These are phyloP conservation scores for Congeria kusceri DNA, from an alignment of 2,888 invertebrate genomes.

Conservation along the genomic window DNA sequence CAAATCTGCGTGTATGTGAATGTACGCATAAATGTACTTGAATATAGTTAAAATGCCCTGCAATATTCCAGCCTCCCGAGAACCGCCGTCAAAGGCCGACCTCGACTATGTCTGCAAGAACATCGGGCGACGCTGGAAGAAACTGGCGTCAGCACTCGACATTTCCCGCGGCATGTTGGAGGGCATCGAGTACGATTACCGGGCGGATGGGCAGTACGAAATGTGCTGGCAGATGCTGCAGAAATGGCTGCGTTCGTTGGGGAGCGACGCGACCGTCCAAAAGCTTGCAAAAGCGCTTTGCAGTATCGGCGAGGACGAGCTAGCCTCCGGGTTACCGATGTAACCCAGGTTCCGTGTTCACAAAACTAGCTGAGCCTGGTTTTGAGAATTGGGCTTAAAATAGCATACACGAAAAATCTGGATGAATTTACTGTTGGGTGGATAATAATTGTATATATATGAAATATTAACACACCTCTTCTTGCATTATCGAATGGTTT, in stretches of 20 bases:
- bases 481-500: too few species aligned
- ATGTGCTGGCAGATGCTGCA: conserved; percentile 54
- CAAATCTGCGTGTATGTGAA: too few species aligned
- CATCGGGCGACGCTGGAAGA: conserved; percentile 46
- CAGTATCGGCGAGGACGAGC: conserved; percentile 28
- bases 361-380: too few species aligned
- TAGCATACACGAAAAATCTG: too few species aligned
- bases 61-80: conserved; percentile 26
- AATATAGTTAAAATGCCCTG: too few species aligned
- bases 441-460: too few species aligned
- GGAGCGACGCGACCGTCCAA: conserved; percentile 22
- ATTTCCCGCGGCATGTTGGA: conserved; percentile 33
- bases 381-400: too few species aligned
- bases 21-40: too few species aligned
- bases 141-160: conserved; percentile 32
- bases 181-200: conserved; percentile 42
- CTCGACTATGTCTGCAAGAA: conserved; percentile 45
- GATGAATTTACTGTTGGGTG: too few species aligned
- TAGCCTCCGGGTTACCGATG: conserved; percentile 31
- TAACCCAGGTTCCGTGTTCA: too few species aligned
- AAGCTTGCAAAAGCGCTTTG: conserved; percentile 35
- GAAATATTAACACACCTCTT: too few species aligned
- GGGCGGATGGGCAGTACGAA: conserved; percentile 49
- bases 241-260: conserved; percentile 44
- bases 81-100: conserved; percentile 31